These are phyloP conservation scores for Caranx ignobilis DNA, from an alignment of 2,113 vertebrate genomes.

Conservation along the genomic window DNA sequence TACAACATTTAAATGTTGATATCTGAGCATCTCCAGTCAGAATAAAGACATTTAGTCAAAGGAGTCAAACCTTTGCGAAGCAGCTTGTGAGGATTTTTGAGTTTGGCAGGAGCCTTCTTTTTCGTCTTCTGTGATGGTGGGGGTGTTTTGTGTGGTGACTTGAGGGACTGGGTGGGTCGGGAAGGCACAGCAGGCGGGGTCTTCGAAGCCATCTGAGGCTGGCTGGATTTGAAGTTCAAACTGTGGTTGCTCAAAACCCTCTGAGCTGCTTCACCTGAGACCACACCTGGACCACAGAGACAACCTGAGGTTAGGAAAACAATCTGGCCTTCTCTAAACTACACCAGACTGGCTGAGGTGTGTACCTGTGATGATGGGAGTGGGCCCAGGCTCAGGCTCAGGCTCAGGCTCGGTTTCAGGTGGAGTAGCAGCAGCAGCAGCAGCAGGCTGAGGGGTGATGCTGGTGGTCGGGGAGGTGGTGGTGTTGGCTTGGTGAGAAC, in stretches of 20 bases:
- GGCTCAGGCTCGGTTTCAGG: not conserved
- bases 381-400: not conserved
- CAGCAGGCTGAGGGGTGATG: not conserved
- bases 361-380: conserved; percentile 73
- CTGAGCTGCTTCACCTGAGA: conserved; percentile 72
- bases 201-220: not conserved
- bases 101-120: not conserved
- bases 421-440: not conserved
- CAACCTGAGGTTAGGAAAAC: fast-evolving
- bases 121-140: not conserved
- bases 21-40: no score
- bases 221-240: conserved; percentile 3
- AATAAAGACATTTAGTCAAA: not conserved
- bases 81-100: not conserved
- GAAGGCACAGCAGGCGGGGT: not conserved
- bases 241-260: conserved; percentile 61
- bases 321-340: fast-evolving
- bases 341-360: fast-evolving
- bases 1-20: no score
- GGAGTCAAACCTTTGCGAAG: conserved; percentile 47
- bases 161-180: not conserved
- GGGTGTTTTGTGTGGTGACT: not conserved
- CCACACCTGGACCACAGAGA: conserved; percentile 54
- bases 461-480: not conserved
- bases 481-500: not conserved